Evolutionary conservation across 2,113 vertebrate species (phyloP), one percentile per base, ranked within the genome.

Genomic region (Chionis minor): DNA sequence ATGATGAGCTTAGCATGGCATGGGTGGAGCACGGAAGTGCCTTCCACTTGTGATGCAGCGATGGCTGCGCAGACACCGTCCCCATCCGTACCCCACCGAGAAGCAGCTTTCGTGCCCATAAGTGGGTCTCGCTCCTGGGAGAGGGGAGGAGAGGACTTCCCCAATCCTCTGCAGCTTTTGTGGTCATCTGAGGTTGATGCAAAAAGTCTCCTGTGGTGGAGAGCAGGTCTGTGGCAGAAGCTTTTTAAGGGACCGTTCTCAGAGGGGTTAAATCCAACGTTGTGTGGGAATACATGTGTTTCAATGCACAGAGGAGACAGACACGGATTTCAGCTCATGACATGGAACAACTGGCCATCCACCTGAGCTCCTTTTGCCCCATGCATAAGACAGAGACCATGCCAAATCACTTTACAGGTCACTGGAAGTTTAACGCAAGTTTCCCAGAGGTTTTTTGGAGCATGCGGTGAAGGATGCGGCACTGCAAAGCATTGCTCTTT

Each of bases 361-460:
- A 84, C 61, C 86, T 79, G 86, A 87, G 87, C 58, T 71, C 52
- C 72, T 90, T 24, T 42, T 82, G 74, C 12, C 30, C 47, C 12
- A 12, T n/a, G 14, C 0, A 0, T 74, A 27, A 71, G 77, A 66
- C 0, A 3, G 33, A 80, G 71, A 30, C 12, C 26, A 62, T 67
- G 67, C 67, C 71, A 85, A 80, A 51, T 66, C 54, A 27, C 52
- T 51, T 62, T 21, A 33, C 59, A 83, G 55, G 62, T 85, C 81
- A 17, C 49, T 80, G 78, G 51, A 58, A 61, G 14, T n/a, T 87
- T 83, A 88, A 56, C 22, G 13, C 45, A 66, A 66, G 35, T 80
- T 91, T 94, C n/a, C 62, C n/a, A 62, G 49, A 65, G 27, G 74
- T 56, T 91, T 61, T 66, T 61, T 66, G 78, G 70, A 93, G 62